Evolutionary conservation across 2,113 vertebrate species (phyloP), one percentile per base, ranked within the genome.

Genomic region (Phyllostomus hastatus): DNA sequence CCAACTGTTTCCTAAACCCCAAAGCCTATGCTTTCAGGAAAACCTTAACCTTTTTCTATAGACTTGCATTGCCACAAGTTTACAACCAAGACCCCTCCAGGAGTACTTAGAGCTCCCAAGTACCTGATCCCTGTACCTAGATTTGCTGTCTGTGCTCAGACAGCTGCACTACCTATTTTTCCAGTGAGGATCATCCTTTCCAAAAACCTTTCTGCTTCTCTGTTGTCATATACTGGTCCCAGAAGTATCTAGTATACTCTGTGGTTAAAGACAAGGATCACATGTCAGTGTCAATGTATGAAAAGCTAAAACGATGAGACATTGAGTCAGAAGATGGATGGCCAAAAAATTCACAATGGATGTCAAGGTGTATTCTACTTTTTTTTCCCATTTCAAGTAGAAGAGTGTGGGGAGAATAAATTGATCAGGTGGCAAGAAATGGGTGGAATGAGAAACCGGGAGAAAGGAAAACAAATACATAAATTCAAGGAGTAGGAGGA

Each of bases 391-490:
- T 72, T 52, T 94, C 54, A 94, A 96, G 50, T 87, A 92, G 80
- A 50, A 14, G 38, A 93, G 66, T 86, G 10, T 95, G 59, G 91
- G 16, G 61, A 78, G 54, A 95, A 93, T 48, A 67, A 83, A 91
- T 48, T 83, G 64, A 86, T 79, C 66, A 78, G 35, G 57, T 95
- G 88, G 54, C 82, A 75, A 66, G 50, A 90, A 93, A 79, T 66
- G 14, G 10, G 5, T 33, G 31, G 17, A 80, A 92, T 94, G 84
- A 95, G 80, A 89, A 95, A 73, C 26, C 48, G 80, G 33, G 90
- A 81, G 75, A 94, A 94, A 95, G n/a, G 31, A 73, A 94, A 93
- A 69, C n/a, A 94, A 91, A 91, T 86, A 70, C 31, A 73, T 80
- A 73, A 91, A 91, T 86, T 73, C 43, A 43, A 92, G 72, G 70